Evolutionary conservation across 23 tunicate species (phyloP).

Genomic region (Halocynthia aurantium): DNA sequence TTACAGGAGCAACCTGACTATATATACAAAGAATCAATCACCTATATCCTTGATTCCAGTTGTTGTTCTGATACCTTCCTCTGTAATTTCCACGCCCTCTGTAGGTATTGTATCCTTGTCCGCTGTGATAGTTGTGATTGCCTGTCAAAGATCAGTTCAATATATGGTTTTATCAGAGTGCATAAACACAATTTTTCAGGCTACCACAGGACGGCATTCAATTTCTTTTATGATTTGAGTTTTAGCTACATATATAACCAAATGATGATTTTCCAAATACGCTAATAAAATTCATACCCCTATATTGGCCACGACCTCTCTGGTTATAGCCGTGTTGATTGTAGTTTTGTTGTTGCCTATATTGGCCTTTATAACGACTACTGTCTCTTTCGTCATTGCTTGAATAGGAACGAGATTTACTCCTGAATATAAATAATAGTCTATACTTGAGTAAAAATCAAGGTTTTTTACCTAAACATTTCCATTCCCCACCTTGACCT

Average conservation of each 20-base stretch:
- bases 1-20: too few species aligned
- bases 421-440: not conserved
- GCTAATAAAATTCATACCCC: too few species aligned
- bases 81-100: not conserved
- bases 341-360: not conserved
- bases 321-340: not conserved
- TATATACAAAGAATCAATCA: too few species aligned
- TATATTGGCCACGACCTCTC: too few species aligned
- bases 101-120: not conserved
- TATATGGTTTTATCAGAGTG: not conserved
- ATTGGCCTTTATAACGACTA: slow-evolving; percentile 1
- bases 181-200: too few species aligned
- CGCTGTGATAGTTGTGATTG: not conserved
- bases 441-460: too few species aligned
- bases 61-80: slow-evolving; percentile 1
- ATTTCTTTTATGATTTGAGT: not conserved
- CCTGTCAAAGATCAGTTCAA: not conserved
- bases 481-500: too few species aligned
- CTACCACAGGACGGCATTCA: not conserved
- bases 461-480: too few species aligned
- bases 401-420: slow-evolving; percentile 4
- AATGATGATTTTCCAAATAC: not conserved
- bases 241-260: not conserved
- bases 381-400: not conserved
- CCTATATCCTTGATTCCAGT: not conserved